phyloP scores from a whole-genome alignment of 2,797 vertebrate species.

The Artibeus lituratus region DNA sequence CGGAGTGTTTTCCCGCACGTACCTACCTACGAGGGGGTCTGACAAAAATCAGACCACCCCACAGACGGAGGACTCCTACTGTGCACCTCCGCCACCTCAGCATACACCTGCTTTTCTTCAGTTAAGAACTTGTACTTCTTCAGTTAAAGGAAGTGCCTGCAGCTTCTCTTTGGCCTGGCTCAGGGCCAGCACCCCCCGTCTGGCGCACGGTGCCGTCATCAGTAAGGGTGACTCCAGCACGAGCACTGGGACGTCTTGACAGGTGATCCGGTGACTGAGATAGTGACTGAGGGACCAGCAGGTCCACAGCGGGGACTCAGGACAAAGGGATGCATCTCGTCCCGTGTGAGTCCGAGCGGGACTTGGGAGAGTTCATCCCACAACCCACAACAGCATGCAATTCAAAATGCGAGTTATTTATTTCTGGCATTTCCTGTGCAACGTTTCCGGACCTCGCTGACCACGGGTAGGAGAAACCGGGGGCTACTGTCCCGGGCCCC shows the following conservation, averaged over 20 bases:
- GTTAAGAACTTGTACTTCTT: too few species aligned
- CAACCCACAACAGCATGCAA: neutral
- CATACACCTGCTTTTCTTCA: fast-evolving
- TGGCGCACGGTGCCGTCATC: fast-evolving
- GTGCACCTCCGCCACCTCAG: neutral
- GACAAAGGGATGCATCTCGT: neutral
- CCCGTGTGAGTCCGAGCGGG: too few species aligned
- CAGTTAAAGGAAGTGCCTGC: neutral
- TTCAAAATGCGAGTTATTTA: neutral
- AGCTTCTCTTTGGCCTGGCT: neutral
- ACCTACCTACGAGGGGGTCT: fast-evolving
- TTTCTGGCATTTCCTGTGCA: neutral
- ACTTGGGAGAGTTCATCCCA: neutral
- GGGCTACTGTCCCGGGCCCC: too few species aligned
- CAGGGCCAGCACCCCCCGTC: neutral
- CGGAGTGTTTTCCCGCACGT: fast-evolving
- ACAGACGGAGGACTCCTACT: neutral
- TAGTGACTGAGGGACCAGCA: fast-evolving
- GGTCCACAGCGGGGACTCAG: neutral
- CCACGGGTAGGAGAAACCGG: neutral
- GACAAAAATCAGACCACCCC: too few species aligned
- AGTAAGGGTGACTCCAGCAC: neutral
- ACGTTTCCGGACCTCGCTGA: neutral
- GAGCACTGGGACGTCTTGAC: fast-evolving
- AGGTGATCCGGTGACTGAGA: too few species aligned